These are phyloP conservation scores for Phragmatobia fuliginosa DNA, from an alignment of 2,888 invertebrate genomes.

Conservation along the genomic window DNA sequence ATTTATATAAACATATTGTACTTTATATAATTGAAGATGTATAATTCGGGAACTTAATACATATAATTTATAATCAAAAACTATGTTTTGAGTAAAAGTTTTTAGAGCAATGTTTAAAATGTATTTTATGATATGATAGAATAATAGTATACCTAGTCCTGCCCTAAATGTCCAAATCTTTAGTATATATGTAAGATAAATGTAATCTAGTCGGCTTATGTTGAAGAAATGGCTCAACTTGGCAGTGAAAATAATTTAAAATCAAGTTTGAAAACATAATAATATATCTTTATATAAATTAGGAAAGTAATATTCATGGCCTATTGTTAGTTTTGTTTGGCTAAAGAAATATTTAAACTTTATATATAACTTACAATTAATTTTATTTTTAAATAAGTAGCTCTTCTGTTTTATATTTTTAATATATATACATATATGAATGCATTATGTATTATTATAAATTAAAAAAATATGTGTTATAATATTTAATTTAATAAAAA, in stretches of 20 bases:
- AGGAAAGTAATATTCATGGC: constrained; percentile 8
- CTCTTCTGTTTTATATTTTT: constrained; percentile 5
- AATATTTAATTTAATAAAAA: constrained; percentile 74
- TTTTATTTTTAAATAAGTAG: background rate
- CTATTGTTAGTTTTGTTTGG: constrained; percentile 1
- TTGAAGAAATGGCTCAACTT: constrained; percentile 26
- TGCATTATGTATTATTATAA: constrained; percentile 24
- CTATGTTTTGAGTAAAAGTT: background rate
- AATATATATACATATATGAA: constrained; percentile 9
- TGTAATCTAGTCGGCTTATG: constrained; percentile 36
- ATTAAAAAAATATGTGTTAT: constrained; percentile 42
- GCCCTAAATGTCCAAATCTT: constrained; percentile 47
- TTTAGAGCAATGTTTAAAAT: constrained; percentile 33
- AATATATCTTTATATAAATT: constrained; percentile 16
- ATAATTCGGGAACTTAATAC: too few species aligned
- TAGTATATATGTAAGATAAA: constrained; percentile 33
- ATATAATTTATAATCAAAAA: background rate
- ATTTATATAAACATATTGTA: background rate
- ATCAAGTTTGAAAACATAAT: constrained; percentile 14
- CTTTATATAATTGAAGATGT: background rate
- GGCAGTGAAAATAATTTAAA: constrained; percentile 26
- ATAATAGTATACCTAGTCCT: constrained; percentile 51
- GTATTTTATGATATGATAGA: constrained; percentile 32
- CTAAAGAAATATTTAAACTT: background rate
- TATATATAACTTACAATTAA: background rate